phyloP scores from a whole-genome alignment of 2,797 vertebrate species.

The Mus minutoides region DNA sequence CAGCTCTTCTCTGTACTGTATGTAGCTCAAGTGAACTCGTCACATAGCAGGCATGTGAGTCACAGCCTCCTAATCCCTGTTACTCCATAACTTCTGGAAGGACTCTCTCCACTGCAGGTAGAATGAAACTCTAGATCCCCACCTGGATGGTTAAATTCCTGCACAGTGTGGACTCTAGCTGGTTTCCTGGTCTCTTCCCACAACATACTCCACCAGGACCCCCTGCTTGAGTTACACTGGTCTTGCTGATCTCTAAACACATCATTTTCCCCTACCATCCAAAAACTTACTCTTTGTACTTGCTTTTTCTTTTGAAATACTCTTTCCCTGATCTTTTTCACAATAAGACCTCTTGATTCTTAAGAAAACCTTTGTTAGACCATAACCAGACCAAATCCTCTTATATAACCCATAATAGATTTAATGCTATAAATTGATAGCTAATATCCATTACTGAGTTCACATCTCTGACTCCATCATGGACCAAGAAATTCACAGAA shows the following conservation, averaged over 20 bases:
- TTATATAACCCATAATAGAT: not conserved
- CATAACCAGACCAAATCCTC: not conserved
- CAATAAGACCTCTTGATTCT: conserved; percentile 25
- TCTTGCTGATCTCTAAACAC: not conserved
- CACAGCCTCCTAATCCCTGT: not conserved
- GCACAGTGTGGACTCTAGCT: too few relatives aligned
- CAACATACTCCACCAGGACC: not conserved
- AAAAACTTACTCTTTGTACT: not conserved
- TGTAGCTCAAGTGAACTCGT: not conserved
- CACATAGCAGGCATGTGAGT: not conserved
- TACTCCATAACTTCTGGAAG: not conserved
- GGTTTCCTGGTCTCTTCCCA: not conserved
- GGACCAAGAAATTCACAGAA: not conserved
- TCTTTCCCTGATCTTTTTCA: not conserved
- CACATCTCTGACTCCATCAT: not conserved
- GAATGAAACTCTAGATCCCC: not conserved
- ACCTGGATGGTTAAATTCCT: not conserved
- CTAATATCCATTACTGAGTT: not conserved
- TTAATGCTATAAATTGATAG: not conserved
- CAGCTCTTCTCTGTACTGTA: not conserved
- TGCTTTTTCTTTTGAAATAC: conserved; percentile 24
- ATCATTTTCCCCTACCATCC: not conserved
- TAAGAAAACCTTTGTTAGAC: not conserved
- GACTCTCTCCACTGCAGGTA: not conserved
- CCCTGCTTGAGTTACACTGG: too few relatives aligned